Percentiles rank a stretch among this genome's conserved stretches.
phyloP scores from a whole-genome alignment of 2,113 vertebrate species.

The Scalopus aquaticus region DNA sequence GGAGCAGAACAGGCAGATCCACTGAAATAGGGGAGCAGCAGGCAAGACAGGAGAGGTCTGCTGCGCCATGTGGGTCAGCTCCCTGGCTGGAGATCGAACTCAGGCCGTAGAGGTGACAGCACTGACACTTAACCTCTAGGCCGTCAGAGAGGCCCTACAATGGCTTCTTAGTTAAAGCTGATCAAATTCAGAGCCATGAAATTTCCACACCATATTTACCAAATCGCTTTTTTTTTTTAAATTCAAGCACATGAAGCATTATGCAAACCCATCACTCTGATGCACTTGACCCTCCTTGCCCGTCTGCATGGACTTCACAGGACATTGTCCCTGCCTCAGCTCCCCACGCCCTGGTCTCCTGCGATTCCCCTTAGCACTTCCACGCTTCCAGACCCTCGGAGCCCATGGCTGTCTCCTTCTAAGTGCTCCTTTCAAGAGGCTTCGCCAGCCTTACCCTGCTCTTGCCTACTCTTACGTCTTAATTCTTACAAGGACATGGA shows the following conservation, averaged over 20 bases:
- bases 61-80: too few species aligned
- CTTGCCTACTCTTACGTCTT: too few species aligned
- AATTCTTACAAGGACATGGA: not conserved
- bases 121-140: too few species aligned
- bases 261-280: not conserved
- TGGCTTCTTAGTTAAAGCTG: not conserved
- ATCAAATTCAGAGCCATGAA: not conserved
- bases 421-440: not conserved
- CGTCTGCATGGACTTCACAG: not conserved
- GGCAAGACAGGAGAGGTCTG: too few species aligned
- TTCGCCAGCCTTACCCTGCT: accelerated
- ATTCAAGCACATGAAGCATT: not conserved
- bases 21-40: too few species aligned
- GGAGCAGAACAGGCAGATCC: too few species aligned
- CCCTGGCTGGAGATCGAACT: too few species aligned
- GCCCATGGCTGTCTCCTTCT: not conserved
- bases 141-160: too few species aligned
- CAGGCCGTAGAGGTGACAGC: too few species aligned
- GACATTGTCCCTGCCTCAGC: too few species aligned
- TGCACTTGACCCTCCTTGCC: not conserved
- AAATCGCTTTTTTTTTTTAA: not conserved
- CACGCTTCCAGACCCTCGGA: not conserved
- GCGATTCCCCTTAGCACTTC: too few species aligned
- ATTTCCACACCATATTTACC: not conserved
- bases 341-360: too few species aligned